A percentile compares a stretch with the other conserved stretches of the same genome.
Evolutionary conservation across 2,797 vertebrate species (phyloP).

Genomic region (Neosilurus mollespiculum): DNA sequence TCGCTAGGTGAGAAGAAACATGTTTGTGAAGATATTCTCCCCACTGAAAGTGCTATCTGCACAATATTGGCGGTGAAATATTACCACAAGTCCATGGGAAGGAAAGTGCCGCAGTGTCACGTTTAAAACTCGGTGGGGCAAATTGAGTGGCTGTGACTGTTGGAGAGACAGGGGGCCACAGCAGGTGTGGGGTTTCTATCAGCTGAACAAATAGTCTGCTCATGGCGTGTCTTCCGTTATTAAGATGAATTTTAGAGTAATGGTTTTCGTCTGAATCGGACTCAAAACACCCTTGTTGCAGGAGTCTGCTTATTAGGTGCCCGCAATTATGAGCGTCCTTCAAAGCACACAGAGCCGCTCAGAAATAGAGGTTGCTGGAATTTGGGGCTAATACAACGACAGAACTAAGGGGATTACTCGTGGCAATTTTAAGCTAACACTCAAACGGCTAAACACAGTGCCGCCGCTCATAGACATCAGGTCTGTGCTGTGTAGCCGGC

Average conservation of each 20-base stretch:
- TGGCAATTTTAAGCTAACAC: slow-evolving; percentile 67
- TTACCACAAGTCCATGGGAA: neutral
- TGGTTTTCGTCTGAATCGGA: slow-evolving; percentile 66
- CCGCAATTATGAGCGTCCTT: slow-evolving; percentile 64
- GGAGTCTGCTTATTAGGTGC: slow-evolving; percentile 58
- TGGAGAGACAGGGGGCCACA: slow-evolving; percentile 11
- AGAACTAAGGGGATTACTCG: slow-evolving; percentile 73
- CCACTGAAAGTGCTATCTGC: neutral
- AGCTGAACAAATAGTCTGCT: slow-evolving; percentile 72
- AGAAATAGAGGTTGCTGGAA: slow-evolving; percentile 69
- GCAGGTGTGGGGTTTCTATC: slow-evolving; percentile 58
- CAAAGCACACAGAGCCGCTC: slow-evolving; percentile 63
- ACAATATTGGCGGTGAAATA: neutral
- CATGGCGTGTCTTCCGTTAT: slow-evolving; percentile 65
- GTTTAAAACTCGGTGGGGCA: slow-evolving; percentile 20
- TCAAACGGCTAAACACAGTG: slow-evolving; percentile 48
- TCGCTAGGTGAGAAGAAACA: neutral
- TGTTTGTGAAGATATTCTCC: neutral
- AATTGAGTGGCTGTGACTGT: slow-evolving; percentile 18
- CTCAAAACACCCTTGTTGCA: slow-evolving; percentile 66
- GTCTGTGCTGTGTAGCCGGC: neutral
- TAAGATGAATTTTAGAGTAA: slow-evolving; percentile 75
- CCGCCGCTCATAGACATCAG: neutral
- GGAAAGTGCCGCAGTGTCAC: neutral
- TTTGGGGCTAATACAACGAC: slow-evolving; percentile 65